Base-by-base conservation (phyloP, 2,888 invertebrate species). In the Pristionchus mayeri region DNA sequence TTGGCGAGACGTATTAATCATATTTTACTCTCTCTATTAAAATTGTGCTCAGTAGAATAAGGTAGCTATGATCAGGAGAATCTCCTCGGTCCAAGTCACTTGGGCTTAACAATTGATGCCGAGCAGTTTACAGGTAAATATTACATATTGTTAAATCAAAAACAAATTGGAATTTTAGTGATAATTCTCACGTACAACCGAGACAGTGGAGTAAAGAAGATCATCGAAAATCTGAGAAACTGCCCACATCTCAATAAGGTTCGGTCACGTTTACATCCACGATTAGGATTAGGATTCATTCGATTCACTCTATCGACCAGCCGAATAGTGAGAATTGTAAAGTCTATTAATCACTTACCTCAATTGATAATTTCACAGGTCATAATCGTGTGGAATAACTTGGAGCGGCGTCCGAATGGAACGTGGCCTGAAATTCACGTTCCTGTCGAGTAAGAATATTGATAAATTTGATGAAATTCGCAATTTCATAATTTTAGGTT, bases 351-450 rank as follows among this genome's bases (percentile, higher is more conserved):
- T 9, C 57, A 24, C 16, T 57, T 24, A 2, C 9, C n/a, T 6
- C 48, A 3, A 24, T 24, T n/a, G n/a, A n/a, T n/a, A n/a, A n/a
- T n/a, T 30, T 63, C 27, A 1, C 34, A 80, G 80, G 34, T 80
- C 0, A 95, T 99, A 11, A 97, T 99, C 0, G 96, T 99, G 0
- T 99, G 98, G 98, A 99, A 99, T 94, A 97, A 97, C 50, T n/a
- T 85, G 30, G 85, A 84, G 18, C 86, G 95, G 95, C 85, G 96
- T 96, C 93, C 94, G 96, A 78, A 88, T n/a, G 60, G 27, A 1
- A 24, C 86, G 0, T 92, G 91, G 91, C 91, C 91, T 13, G 50
- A 86, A 34, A 86, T 92, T 54, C 87, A 86, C 76, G 91, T 88
- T 16, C 91, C 91, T 27, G 34, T 92, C 13, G 84, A 86, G 48